Evolutionary conservation across 2,113 vertebrate species (phyloP).

Genomic region (Prinia subflava): DNA sequence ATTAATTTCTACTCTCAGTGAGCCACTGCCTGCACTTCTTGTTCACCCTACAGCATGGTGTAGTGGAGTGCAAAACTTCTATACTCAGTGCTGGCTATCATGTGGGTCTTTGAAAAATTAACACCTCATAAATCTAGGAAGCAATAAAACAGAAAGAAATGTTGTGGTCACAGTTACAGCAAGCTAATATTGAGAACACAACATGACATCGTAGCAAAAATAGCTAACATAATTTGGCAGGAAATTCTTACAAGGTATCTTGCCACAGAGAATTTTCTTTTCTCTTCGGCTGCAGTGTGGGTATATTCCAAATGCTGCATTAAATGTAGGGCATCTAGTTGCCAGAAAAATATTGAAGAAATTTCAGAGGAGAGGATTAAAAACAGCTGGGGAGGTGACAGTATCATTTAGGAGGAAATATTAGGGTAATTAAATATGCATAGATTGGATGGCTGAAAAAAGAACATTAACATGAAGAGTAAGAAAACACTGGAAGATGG

Average conservation of each 20-base stretch:
- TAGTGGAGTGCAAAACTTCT: not conserved
- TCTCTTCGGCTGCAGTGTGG: not conserved
- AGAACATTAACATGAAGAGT: not conserved
- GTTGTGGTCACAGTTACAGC: not conserved
- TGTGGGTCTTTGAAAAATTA: not conserved
- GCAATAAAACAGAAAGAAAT: not conserved
- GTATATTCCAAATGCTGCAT: not conserved
- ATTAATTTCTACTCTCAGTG: not conserved
- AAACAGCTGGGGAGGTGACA: not conserved
- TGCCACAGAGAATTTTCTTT: not conserved
- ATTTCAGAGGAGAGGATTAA: not conserved
- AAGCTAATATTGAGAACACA: fast-evolving
- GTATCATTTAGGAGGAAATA: not conserved
- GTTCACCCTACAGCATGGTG: fast-evolving
- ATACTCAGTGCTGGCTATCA: fast-evolving
- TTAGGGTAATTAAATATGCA: not conserved
- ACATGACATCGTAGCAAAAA: not conserved
- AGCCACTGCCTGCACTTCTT: not conserved
- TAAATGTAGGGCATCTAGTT: not conserved
- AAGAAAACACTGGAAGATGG: not conserved
- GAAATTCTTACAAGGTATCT: not conserved
- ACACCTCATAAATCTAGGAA: not conserved
- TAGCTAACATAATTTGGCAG: not conserved
- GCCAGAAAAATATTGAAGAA: not conserved
- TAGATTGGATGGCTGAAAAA: not conserved